These are phyloP conservation scores for Epinotia bilunana DNA, from an alignment of 2,888 invertebrate species.

Conservation along the genomic window DNA sequence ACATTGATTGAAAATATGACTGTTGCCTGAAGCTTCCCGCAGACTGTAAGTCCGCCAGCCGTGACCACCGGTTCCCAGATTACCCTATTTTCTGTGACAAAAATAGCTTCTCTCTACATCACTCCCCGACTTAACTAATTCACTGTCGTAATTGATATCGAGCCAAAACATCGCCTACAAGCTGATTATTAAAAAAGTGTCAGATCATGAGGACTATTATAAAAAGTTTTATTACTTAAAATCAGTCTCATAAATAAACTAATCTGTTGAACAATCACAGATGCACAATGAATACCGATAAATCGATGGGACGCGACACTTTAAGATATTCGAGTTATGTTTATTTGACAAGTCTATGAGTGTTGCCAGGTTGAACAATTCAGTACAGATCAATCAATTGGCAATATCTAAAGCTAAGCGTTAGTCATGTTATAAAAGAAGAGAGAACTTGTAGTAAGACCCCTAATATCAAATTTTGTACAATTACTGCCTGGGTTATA, in stretches of 20 bases:
- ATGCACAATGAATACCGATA: constrained; percentile 31
- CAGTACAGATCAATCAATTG: constrained; percentile 9
- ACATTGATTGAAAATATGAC: constrained; percentile 35
- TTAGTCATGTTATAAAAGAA: background rate
- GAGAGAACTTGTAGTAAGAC: background rate
- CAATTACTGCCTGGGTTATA: background rate
- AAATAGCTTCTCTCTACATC: constrained; percentile 76
- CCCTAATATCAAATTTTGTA: background rate
- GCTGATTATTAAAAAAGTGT: constrained; percentile 56
- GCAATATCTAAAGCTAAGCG: constrained; percentile 23
- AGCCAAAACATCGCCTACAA: constrained; percentile 67
- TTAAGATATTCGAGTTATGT: constrained; percentile 13
- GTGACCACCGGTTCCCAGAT: constrained; percentile 72
- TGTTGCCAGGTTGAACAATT: constrained; percentile 12
- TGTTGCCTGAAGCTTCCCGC: constrained; percentile 20
- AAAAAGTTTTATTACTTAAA: constrained; percentile 73
- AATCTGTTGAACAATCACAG: constrained; percentile 55
- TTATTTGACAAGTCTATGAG: constrained; percentile 1
- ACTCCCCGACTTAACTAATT: constrained; percentile 66
- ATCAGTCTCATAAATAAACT: constrained; percentile 81
- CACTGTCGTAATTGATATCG: constrained; percentile 73
- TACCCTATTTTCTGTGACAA: constrained; percentile 77
- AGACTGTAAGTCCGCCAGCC: constrained; percentile 36
- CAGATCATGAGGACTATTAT: constrained; percentile 63
- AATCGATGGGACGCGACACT: constrained; percentile 38